Conservation (phyloP, 2,113 vertebrate genomes). For the Atlantisia rogersi region DNA sequence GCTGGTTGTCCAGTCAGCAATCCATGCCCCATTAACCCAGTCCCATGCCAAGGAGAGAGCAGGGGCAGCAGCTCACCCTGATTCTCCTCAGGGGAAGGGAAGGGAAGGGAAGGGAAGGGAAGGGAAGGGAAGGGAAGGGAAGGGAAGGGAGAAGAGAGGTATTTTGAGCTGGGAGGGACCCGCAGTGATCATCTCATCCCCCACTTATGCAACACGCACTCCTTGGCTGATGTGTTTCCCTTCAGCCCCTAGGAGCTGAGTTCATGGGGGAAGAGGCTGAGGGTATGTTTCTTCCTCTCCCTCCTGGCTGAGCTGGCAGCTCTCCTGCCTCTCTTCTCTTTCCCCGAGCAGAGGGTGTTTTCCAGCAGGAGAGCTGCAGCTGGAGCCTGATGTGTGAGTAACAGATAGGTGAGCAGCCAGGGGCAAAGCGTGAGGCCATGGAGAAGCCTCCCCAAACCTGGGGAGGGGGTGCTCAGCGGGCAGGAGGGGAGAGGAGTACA, state of each 20-base stretch:
- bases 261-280: accelerated
- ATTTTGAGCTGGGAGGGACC: not conserved
- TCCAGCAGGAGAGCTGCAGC: conserved; percentile 8
- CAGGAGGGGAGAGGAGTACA: not conserved
- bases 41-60: not conserved
- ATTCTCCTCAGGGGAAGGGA: not conserved
- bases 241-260: not conserved
- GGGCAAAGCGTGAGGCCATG: not conserved
- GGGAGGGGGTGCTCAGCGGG: not conserved
- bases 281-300: not conserved
- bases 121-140: too few species aligned
- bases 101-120: too few species aligned
- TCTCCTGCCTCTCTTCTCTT: conserved; percentile 44
- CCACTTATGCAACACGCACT: not conserved
- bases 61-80: not conserved
- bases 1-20: not conserved
- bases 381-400: conserved; percentile 25
- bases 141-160: too few species aligned
- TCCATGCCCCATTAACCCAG: conserved; percentile 62
- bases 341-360: not conserved
- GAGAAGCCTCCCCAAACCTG: not conserved
- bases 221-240: not conserved
- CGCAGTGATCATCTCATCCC: too few species aligned
- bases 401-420: not conserved
- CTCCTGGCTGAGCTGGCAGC: not conserved